phyloP scores from a whole-genome alignment of 2,113 vertebrate genomes.

The Brachyhypopomus gauderio region DNA sequence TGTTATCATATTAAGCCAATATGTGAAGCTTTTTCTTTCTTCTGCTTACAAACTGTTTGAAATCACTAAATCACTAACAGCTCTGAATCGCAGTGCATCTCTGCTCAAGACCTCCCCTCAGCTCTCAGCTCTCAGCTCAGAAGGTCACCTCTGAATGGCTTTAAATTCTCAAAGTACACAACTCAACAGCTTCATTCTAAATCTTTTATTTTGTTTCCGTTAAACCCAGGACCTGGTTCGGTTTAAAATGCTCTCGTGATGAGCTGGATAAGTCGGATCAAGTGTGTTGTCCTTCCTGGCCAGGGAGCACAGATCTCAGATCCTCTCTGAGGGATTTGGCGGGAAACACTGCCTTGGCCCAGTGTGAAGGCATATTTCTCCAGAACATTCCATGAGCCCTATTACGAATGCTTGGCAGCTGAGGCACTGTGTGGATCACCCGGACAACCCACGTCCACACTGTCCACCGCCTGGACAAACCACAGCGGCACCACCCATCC shows the following conservation, averaged over 20 bases:
- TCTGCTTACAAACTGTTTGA: not conserved
- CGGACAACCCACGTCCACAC: no score
- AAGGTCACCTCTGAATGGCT: not conserved
- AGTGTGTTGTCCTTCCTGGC: not conserved
- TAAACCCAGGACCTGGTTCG: not conserved
- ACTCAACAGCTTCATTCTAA: not conserved
- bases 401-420: not conserved
- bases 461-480: no score
- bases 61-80: no score
- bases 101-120: no score
- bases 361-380: not conserved
- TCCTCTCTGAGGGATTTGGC: not conserved
- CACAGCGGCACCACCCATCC: no score
- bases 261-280: not conserved
- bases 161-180: not conserved
- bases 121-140: no score
- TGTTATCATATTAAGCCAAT: not conserved
- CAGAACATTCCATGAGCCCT: not conserved
- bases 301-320: not conserved
- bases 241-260: not conserved
- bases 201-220: not conserved
- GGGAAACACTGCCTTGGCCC: constrained; percentile 6
- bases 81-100: no score
- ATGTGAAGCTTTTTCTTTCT: not conserved
- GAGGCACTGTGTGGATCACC: not conserved